Conservation (phyloP, 2,888 invertebrate genomes). For the Euspilapteryx auroguttella region DNA sequence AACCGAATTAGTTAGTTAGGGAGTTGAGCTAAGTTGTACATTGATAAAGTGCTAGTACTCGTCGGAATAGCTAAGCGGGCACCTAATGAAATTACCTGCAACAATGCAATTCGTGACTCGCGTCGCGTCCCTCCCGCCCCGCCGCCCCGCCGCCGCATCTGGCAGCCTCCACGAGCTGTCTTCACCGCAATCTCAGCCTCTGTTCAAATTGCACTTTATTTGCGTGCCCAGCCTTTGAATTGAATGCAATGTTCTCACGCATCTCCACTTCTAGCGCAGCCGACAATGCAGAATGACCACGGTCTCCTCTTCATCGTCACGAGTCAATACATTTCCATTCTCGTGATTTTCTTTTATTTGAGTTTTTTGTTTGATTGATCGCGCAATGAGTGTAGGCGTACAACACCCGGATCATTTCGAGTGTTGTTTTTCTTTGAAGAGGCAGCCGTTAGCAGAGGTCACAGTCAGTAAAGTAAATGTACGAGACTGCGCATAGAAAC, state of each 20-base stretch:
- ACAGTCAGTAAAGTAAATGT: conserved; percentile 29
- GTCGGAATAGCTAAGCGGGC: conserved; percentile 9
- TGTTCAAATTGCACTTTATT: conserved; percentile 46
- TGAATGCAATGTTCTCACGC: conserved; percentile 31
- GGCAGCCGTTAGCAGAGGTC: too few relatives aligned
- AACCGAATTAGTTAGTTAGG: not conserved
- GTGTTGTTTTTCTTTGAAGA: conserved; percentile 17
- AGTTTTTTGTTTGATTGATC: too few relatives aligned
- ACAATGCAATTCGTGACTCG: conserved; percentile 36
- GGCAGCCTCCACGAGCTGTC: conserved; percentile 17
- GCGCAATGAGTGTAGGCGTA: too few relatives aligned
- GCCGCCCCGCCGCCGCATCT: conserved; percentile 2
- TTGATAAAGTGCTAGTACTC: conserved; percentile 1
- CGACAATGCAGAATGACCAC: too few relatives aligned
- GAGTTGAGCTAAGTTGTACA: conserved; percentile 1
- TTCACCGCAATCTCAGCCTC: conserved; percentile 25
- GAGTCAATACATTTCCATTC: conserved; percentile 11
- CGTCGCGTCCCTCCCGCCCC: conserved; percentile 8
- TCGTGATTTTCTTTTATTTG: too few relatives aligned
- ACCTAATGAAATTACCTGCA: conserved; percentile 36
- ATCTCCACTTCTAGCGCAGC: conserved; percentile 11
- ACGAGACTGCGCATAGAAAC: conserved; percentile 55
- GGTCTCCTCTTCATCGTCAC: not conserved
- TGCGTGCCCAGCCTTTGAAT: conserved; percentile 29
- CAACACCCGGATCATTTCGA: conserved; percentile 23